These are phyloP conservation scores for Scomber japonicus DNA, from an alignment of 2,113 vertebrate species.

Conservation along the genomic window DNA sequence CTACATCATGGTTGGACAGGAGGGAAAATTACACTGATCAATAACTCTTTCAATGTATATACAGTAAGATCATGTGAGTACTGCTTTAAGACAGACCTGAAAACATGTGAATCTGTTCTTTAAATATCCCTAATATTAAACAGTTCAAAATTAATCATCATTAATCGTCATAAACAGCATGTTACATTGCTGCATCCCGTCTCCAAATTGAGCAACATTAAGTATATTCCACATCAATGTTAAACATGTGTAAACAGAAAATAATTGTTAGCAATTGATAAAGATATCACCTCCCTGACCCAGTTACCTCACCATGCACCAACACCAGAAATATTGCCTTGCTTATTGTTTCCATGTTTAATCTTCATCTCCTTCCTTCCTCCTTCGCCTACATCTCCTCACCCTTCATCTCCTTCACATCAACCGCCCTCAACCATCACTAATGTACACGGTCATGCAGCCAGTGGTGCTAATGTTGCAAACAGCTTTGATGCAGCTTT, in stretches of 20 bases:
- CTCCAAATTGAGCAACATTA: neutral
- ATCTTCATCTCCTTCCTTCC: constrained; percentile 18
- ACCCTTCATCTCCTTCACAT: constrained; percentile 13
- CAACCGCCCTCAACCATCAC: neutral
- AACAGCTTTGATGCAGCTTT: constrained; percentile 33
- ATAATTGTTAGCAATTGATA: constrained; percentile 7
- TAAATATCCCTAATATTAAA: no score
- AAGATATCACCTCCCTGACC: constrained; percentile 22
- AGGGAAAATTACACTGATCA: no score
- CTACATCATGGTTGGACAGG: no score
- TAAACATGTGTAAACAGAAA: constrained; percentile 4
- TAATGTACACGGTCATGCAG: constrained; percentile 38
- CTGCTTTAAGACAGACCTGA: no score
- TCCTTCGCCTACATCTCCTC: neutral
- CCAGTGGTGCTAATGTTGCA: neutral
- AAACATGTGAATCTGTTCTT: no score
- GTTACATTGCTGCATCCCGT: neutral
- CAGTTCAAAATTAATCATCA: no score
- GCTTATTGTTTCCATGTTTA: constrained; percentile 18
- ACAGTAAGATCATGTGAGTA: no score
- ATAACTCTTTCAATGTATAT: no score
- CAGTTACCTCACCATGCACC: constrained; percentile 5
- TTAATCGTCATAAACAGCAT: no score
- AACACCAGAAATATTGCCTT: neutral
- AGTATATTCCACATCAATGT: neutral